Percentiles rank a stretch among this genome's conserved stretches.
phyloP scores from a whole-genome alignment of 2,797 vertebrate genomes.

The Ctenopoma multispine region DNA sequence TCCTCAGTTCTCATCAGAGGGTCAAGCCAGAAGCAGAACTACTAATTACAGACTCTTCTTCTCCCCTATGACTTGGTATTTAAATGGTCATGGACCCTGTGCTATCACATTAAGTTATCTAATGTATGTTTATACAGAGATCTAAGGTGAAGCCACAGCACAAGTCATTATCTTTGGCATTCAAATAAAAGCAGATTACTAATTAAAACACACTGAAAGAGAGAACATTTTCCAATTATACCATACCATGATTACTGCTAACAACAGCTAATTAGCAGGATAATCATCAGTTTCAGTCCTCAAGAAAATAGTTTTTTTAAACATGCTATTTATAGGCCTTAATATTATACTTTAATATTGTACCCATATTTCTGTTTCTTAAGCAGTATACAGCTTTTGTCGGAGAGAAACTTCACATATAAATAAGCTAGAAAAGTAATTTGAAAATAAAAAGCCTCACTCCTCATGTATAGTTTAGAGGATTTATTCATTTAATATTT shows the following conservation, averaged over 20 bases:
- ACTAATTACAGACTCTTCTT: constrained; percentile 58
- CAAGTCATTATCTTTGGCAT: constrained; percentile 61
- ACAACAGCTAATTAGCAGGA: constrained; percentile 61
- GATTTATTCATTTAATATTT: constrained; percentile 1
- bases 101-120: constrained; percentile 47
- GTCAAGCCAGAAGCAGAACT: constrained; percentile 65
- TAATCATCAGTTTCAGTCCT: constrained; percentile 45
- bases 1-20: constrained; percentile 56
- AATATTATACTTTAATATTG: constrained; percentile 8
- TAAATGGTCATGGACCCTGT: constrained; percentile 46
- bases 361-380: not conserved
- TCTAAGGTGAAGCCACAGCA: constrained; percentile 53
- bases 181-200: constrained; percentile 64
- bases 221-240: constrained; percentile 65
- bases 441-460: too few relatives aligned
- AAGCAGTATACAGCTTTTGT: too few relatives aligned
- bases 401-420: too few relatives aligned
- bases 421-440: too few relatives aligned
- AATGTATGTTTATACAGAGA: constrained; percentile 49
- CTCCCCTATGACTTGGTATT: constrained; percentile 60
- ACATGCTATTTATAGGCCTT: constrained; percentile 28
- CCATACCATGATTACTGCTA: constrained; percentile 60
- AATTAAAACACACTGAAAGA: constrained; percentile 63
- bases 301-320: constrained; percentile 36
- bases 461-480: not conserved